Evolutionary conservation across 37 sponge, comb jelly and placozoan genomes (phyloP).

Genomic region (Diacarnus erythraeanus): DNA sequence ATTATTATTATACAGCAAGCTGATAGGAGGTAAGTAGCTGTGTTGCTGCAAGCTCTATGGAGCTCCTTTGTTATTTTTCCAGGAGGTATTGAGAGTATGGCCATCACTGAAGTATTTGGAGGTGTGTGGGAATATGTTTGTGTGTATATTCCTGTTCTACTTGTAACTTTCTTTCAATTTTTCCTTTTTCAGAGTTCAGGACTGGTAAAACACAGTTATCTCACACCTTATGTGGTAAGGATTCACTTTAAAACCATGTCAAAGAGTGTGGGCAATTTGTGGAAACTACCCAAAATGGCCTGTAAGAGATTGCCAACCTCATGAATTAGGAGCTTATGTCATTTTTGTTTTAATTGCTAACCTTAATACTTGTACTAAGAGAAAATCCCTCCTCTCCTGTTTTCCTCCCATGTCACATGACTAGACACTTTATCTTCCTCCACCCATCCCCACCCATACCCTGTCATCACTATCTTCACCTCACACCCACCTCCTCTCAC

Average conservation of each 20-base stretch:
- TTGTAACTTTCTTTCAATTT: neutral
- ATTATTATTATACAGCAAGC: conserved; percentile 67
- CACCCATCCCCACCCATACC: neutral
- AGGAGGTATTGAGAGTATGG: conserved; percentile 99
- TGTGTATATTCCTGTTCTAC: neutral
- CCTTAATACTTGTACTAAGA: no score
- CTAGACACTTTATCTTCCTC: neutral
- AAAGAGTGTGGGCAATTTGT: no score
- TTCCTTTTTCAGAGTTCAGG: conserved; percentile 78
- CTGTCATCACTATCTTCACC: neutral
- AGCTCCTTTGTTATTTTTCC: neutral
- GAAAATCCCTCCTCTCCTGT: no score
- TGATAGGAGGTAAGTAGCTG: conserved; percentile 62
- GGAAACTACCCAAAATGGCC: no score
- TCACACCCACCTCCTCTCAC: neutral
- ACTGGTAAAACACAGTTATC: conserved; percentile 99
- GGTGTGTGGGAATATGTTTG: conserved; percentile 37
- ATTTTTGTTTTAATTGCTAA: no score
- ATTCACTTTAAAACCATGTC: neutral
- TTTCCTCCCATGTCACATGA: neutral
- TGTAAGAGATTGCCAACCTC: no score
- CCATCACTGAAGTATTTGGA: conserved; percentile 99
- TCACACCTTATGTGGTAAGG: conserved; percentile 97
- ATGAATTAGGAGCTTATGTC: no score
- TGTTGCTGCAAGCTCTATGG: neutral